phyloP scores from a whole-genome alignment of 2,797 vertebrate species.

The Acanthiza pusilla region DNA sequence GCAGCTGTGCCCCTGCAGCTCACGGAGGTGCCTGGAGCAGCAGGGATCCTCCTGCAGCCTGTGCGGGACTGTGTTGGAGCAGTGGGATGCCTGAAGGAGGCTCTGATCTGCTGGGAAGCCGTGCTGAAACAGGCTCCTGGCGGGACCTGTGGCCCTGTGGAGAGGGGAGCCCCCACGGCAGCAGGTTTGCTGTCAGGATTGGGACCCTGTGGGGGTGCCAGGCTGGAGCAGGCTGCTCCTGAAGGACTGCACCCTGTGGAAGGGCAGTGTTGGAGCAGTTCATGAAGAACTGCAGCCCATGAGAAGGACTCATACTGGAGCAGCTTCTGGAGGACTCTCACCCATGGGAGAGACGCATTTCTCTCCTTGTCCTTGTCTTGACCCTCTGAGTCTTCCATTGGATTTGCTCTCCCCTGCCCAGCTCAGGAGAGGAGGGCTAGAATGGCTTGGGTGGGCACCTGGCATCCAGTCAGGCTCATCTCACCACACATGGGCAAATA shows the following conservation, averaged over 20 bases:
- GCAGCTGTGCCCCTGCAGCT: background rate
- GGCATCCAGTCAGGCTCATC: background rate
- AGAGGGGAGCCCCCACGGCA: too few species aligned
- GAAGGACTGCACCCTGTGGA: background rate
- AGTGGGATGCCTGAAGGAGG: too few species aligned
- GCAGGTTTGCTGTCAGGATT: background rate
- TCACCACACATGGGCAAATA: rapidly evolving
- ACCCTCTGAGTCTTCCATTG: rapidly evolving
- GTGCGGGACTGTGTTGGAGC: too few species aligned
- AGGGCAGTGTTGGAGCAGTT: background rate
- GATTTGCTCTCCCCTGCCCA: background rate
- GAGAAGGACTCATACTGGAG: background rate
- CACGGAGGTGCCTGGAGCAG: too few species aligned
- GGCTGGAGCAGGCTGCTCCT: too few species aligned
- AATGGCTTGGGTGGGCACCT: background rate
- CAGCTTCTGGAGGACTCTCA: background rate
- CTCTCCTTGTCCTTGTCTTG: background rate
- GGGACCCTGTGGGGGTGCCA: background rate
- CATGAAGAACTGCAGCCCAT: background rate
- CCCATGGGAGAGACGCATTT: rapidly evolving
- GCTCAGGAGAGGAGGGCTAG: background rate
- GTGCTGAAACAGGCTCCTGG: too few species aligned
- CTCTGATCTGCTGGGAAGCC: too few species aligned
- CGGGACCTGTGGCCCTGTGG: too few species aligned
- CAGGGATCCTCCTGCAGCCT: too few species aligned